Conservation (phyloP, 2,797 vertebrate species). For the Atherinosoma microstoma region DNA sequence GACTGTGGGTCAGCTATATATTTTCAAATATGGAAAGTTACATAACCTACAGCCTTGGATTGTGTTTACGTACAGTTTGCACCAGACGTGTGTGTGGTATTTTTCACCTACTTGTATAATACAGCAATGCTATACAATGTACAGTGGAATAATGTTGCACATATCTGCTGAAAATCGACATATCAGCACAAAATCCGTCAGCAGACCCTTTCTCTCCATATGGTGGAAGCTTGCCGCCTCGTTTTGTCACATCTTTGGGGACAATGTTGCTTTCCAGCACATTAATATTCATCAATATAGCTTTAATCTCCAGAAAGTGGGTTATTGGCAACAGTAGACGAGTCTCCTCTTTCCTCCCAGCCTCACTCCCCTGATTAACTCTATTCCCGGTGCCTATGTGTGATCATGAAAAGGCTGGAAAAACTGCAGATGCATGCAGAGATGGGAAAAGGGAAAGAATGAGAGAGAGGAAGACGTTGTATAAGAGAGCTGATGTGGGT, state of each 20-base stretch:
- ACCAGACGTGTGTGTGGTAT: background rate
- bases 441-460: background rate
- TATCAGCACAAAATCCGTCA: slow-evolving; percentile 8
- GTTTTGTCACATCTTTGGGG: slow-evolving; percentile 44
- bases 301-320: slow-evolving; percentile 69
- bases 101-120: slow-evolving; percentile 9
- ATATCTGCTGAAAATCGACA: background rate
- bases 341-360: slow-evolving; percentile 26
- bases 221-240: slow-evolving; percentile 35
- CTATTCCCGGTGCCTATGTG: background rate
- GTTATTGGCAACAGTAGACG: slow-evolving; percentile 55
- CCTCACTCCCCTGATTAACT: slow-evolving; percentile 13
- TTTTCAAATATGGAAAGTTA: background rate
- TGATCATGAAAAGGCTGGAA: background rate
- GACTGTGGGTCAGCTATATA: background rate
- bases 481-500: slow-evolving; percentile 37
- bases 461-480: slow-evolving; percentile 22
- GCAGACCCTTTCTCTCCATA: slow-evolving; percentile 41
- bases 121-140: background rate
- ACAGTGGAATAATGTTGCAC: slow-evolving; percentile 7
- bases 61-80: slow-evolving; percentile 1
- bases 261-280: slow-evolving; percentile 49
- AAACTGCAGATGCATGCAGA: slow-evolving; percentile 3
- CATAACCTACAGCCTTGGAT: background rate
- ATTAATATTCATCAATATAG: slow-evolving; percentile 67